These are phyloP conservation scores for Eidolon helvum DNA, from an alignment of 2,113 vertebrate species.

Conservation along the genomic window DNA sequence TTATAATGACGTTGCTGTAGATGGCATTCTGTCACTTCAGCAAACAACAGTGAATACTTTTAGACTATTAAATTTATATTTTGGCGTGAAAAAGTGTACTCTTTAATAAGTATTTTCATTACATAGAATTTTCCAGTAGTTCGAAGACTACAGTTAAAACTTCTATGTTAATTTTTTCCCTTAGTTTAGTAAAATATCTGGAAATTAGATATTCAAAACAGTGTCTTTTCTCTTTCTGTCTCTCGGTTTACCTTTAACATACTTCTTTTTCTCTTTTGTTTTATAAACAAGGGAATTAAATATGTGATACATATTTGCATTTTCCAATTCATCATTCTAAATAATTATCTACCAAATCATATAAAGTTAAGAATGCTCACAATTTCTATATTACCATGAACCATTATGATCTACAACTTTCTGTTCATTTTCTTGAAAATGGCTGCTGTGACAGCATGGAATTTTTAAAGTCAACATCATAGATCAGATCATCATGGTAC, in stretches of 20 bases:
- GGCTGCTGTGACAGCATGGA: background rate
- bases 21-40: slow-evolving; percentile 41
- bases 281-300: background rate
- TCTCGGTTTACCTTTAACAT: background rate
- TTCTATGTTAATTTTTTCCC: background rate
- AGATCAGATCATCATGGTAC: background rate
- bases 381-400: background rate
- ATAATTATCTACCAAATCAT: background rate
- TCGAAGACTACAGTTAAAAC: background rate
- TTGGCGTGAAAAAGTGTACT: background rate
- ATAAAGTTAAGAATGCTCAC: background rate
- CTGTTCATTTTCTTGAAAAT: background rate
- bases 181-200: background rate
- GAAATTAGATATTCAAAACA: background rate
- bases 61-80: slow-evolving; percentile 8
- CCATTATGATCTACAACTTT: background rate
- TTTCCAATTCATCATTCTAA: background rate
- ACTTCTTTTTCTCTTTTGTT: background rate
- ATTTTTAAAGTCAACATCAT: background rate
- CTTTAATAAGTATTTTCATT: background rate
- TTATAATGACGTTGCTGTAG: background rate
- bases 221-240: background rate
- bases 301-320: background rate
- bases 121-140: background rate
- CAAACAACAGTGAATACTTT: background rate